Base-by-base conservation (phyloP, 2,797 vertebrate species). In the Mallotus villosus region DNA sequence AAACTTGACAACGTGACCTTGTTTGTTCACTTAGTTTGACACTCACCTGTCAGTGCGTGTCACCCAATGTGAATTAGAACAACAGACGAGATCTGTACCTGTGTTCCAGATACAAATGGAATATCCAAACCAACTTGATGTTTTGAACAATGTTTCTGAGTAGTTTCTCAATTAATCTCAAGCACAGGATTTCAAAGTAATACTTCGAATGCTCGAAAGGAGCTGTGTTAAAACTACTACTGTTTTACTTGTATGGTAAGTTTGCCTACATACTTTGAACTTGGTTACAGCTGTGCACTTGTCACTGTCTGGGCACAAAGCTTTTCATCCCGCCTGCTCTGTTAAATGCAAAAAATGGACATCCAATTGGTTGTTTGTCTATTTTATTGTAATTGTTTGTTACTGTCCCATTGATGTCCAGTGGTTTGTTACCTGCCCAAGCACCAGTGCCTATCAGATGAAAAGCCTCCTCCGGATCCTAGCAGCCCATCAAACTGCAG, bases 401-500 rank as follows among this genome's bases (percentile, higher is more conserved):
- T 55, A 19, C 34, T 68, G 68, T 34, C 77, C 67, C 73, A 59
- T 60, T 76, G 78, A 81, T 74, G 72, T 70, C 68, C 59, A 21
- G 68, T 41, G 59, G 19, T 22, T 63, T 32, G 60, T 62, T 29
- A 6, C 60, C 27, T 24, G 2, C 27, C 24, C 25, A 41, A 19
- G 46, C 21, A 51, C 67, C 19, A 17, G 22, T 77, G 72, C 73
- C 68, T 64, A 70, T 81, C 74, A 59, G 74, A 84, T 86, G 77
- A 85, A 84, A 85, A 74, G 74, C 76, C 77, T 83, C 75, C 79
- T 85, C 68, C 46, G 57, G 77, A 78, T 80, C 72, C 70, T 76
- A 64, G 85, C 81, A 82, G 83, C 85, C 83, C 70, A 60, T 86
- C 81, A 70, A 78, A 32, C 82, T 79, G 83, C 87, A 84, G 85